Conservation (phyloP, 2,113 vertebrate species). For the Rousettus leschenaultii region DNA sequence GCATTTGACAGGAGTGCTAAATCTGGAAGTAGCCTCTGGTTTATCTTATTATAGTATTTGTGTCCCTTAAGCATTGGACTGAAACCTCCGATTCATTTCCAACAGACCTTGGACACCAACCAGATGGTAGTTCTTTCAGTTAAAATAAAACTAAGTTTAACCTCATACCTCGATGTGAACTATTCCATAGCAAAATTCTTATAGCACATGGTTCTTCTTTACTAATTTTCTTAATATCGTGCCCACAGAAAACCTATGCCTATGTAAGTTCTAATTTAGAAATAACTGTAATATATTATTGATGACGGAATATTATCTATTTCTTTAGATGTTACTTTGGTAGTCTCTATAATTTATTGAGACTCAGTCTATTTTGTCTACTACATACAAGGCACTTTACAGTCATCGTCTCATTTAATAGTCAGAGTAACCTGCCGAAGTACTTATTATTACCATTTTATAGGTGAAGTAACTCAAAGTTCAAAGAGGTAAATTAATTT, state of each 20-base stretch:
- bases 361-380: background rate
- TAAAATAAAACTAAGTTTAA: constrained; percentile 50
- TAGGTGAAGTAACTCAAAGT: background rate
- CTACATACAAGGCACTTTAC: background rate
- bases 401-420: background rate
- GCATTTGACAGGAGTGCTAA: constrained; percentile 57
- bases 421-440: background rate
- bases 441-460: background rate
- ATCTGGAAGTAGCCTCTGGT: constrained; percentile 21
- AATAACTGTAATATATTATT: background rate
- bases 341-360: background rate
- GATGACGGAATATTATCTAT: background rate
- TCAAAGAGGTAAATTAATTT: background rate
- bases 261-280: background rate
- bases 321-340: background rate
- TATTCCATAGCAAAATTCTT: background rate
- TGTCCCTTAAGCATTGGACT: constrained; percentile 36
- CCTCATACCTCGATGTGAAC: background rate
- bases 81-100: constrained; percentile 52
- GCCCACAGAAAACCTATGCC: background rate
- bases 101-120: background rate
- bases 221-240: background rate
- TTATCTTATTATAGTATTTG: constrained; percentile 37
- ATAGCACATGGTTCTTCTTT: background rate
- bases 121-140: background rate